A percentile compares a stretch with the other conserved stretches of the same genome.
Evolutionary conservation across 92 coral and sea anemone genomes (phyloP).

Genomic region (Porites lobata): DNA sequence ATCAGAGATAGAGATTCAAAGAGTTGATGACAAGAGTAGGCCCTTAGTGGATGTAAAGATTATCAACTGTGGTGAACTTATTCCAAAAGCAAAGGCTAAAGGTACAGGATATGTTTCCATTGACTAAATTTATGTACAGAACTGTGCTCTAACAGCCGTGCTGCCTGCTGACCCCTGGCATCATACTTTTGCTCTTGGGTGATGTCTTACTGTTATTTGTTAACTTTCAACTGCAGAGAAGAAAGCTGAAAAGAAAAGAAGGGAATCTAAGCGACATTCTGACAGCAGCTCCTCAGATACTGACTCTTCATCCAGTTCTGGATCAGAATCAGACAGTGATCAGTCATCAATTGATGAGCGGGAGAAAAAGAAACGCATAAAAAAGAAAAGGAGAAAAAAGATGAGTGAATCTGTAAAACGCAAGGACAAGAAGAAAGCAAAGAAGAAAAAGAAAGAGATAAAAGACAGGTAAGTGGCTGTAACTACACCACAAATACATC

Average conservation of each 20-base stretch:
- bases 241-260: constrained; percentile 61
- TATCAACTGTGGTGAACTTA: constrained; percentile 95
- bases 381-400: constrained; percentile 75
- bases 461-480: constrained; percentile 21
- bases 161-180: not conserved
- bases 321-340: constrained; percentile 71
- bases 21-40: constrained; percentile 87
- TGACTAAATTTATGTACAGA: no score
- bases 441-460: constrained; percentile 43
- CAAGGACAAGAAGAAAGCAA: constrained; percentile 65
- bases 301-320: no score
- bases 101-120: constrained; percentile 18
- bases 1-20: constrained; percentile 84
- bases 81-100: constrained; percentile 90
- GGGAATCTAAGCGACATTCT: constrained; percentile 17
- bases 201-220: not conserved
- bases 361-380: constrained; percentile 48
- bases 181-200: not conserved
- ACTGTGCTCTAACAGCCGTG: no score
- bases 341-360: constrained; percentile 76
- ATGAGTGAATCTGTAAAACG: constrained; percentile 57
- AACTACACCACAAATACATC: not conserved
- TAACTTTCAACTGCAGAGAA: constrained; percentile 35
- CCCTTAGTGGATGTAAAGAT: constrained; percentile 84
- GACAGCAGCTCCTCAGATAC: constrained; percentile 45